Evolutionary conservation across 2,113 vertebrate species (phyloP).

Genomic region (Campylorhamphus procurvoides): DNA sequence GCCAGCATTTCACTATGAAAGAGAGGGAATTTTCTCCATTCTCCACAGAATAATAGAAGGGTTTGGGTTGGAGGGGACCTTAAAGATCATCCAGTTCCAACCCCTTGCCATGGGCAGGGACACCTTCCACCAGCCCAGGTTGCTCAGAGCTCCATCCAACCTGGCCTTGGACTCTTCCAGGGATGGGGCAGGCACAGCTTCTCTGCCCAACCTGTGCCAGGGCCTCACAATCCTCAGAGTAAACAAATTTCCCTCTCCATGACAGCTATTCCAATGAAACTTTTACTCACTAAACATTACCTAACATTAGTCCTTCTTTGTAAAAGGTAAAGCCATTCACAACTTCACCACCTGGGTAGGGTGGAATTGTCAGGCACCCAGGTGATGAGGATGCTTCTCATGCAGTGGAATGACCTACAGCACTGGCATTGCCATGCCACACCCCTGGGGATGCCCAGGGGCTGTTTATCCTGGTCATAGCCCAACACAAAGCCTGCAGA

Average conservation of each 20-base stretch:
- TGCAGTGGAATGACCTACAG: neutral
- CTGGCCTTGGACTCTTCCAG: neutral
- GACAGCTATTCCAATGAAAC: neutral
- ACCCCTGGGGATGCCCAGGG: rapidly evolving
- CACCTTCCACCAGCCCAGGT: neutral
- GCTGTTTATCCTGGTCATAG: neutral
- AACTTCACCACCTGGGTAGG: neutral
- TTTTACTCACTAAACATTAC: neutral
- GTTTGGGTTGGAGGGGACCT: neutral
- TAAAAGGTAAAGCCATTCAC: neutral
- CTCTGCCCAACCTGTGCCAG: neutral
- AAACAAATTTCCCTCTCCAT: neutral
- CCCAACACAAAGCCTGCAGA: neutral
- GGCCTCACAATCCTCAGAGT: neutral
- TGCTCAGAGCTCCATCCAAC: neutral
- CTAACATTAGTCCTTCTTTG: neutral
- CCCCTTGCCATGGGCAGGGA: neutral
- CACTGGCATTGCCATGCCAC: neutral
- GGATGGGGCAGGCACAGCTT: neutral
- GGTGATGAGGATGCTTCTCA: neutral
- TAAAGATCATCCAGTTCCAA: neutral
- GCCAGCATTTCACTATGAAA: neutral
- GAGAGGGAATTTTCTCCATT: neutral
- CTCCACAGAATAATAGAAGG: neutral
- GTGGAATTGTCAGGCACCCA: no score